These are phyloP conservation scores for Jacana jacana DNA, from an alignment of 2,113 vertebrate species.

Conservation along the genomic window DNA sequence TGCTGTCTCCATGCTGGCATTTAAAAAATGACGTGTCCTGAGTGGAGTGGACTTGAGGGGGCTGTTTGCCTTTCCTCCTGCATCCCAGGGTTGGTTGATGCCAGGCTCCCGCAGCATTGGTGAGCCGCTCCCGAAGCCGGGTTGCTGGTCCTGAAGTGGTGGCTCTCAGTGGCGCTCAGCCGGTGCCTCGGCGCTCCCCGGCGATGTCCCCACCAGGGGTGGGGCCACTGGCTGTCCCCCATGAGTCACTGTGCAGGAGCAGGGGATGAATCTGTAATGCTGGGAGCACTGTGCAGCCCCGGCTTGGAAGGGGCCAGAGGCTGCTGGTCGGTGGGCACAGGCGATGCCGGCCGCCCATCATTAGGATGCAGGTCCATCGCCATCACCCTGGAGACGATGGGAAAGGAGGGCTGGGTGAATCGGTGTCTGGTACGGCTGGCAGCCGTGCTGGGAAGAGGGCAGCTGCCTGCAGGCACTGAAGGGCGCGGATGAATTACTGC, in stretches of 20 bases:
- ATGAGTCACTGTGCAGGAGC: not conserved
- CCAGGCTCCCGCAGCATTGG: accelerated
- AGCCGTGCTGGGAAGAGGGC: conserved; percentile 22
- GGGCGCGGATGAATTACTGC: not conserved
- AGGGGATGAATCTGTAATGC: not conserved
- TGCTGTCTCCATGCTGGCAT: not conserved
- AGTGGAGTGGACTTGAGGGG: not conserved
- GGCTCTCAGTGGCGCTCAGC: not conserved
- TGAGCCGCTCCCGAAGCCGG: accelerated
- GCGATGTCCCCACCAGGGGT: not conserved
- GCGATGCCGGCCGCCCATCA: not conserved
- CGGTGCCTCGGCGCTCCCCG: not conserved
- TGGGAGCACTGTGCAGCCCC: not conserved
- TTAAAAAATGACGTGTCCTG: not conserved
- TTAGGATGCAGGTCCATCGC: conserved; percentile 52
- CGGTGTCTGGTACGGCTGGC: not conserved
- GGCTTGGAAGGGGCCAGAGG: not conserved
- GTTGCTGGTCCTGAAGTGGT: not conserved
- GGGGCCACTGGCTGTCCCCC: not conserved
- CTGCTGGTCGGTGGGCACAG: not conserved
- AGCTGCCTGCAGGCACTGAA: not conserved
- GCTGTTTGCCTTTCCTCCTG: not conserved
- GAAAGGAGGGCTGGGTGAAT: not conserved
- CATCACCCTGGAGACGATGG: conserved; percentile 44
- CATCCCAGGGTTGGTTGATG: accelerated